These are phyloP conservation scores for Microctonus hyperodae DNA, from an alignment of 2,888 invertebrate species.

Conservation along the genomic window DNA sequence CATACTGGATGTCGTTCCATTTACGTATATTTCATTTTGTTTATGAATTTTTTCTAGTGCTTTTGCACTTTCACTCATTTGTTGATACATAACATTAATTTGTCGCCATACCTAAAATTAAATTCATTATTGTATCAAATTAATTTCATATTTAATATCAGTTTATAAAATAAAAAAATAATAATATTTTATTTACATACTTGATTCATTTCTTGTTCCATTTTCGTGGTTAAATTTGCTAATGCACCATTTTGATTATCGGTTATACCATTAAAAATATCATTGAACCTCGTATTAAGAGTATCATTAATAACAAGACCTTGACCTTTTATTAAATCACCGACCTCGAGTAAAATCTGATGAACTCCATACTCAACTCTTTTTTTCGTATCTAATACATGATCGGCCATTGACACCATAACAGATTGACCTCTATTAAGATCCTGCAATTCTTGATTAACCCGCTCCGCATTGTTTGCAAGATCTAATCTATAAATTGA, in stretches of 20 bases:
- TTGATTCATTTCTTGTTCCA: conserved; percentile 82
- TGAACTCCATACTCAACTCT: conserved; percentile 85
- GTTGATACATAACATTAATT: conserved; percentile 87
- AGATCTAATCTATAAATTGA: conserved; percentile 49
- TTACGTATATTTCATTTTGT: conserved; percentile 81
- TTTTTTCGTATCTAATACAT: conserved; percentile 83
- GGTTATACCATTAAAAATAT: conserved; percentile 73
- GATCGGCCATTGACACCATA: conserved; percentile 82
- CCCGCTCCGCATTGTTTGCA: conserved; percentile 50
- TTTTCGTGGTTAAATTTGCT: conserved; percentile 76
- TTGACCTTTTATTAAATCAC: conserved; percentile 73
- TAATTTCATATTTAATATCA: background rate
- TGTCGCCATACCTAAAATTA: conserved; percentile 78
- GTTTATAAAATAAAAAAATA: background rate
- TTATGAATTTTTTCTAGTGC: conserved; percentile 79
- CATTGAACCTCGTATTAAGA: conserved; percentile 74
- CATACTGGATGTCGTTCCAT: conserved; percentile 79
- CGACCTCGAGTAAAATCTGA: conserved; percentile 79
- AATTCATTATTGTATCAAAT: conserved; percentile 11
- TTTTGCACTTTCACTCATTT: conserved; percentile 78
- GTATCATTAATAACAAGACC: conserved; percentile 72
- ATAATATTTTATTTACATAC: conserved; percentile 40
- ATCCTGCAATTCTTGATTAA: conserved; percentile 61
- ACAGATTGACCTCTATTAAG: conserved; percentile 79
- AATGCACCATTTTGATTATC: conserved; percentile 76